phyloP scores from a whole-genome alignment of 2,113 vertebrate genomes.

The Ibidorhyncha struthersii region DNA sequence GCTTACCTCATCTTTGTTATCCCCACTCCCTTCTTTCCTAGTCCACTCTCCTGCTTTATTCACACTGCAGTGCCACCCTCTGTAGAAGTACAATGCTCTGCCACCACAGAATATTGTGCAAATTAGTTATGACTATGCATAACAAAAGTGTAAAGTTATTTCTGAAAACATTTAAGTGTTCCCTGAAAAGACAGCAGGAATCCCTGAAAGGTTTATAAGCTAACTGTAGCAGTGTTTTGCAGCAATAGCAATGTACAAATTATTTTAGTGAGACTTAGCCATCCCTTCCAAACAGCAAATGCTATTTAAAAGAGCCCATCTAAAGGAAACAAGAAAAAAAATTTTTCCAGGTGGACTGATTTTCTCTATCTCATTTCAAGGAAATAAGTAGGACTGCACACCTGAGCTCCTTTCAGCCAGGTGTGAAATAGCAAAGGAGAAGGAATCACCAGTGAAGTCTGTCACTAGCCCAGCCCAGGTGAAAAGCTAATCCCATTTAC shows the following conservation, averaged over 20 bases:
- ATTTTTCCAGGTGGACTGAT: neutral
- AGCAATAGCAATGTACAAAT: neutral
- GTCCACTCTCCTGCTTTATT: neutral
- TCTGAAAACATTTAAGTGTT: neutral
- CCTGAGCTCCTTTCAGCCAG: neutral
- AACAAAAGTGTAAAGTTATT: neutral
- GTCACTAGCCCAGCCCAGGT: neutral
- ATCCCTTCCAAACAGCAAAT: neutral
- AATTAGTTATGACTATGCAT: rapidly evolving
- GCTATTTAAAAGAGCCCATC: neutral
- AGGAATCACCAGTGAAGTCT: neutral
- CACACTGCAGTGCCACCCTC: neutral
- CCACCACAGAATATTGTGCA: neutral
- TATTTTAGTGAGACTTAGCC: neutral
- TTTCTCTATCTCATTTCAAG: neutral
- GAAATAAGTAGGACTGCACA: neutral
- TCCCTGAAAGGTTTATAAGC: neutral
- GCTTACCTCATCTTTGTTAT: neutral
- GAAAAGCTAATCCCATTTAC: neutral
- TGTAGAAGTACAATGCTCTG: neutral
- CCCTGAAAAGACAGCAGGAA: neutral
- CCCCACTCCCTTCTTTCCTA: neutral
- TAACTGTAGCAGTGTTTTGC: neutral
- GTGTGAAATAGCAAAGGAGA: neutral
- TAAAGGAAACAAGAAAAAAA: neutral